Percentiles rank a stretch among this genome's conserved stretches.
Conservation (phyloP, 92 coral and sea anemone genomes). For the Montipora capitata region DNA sequence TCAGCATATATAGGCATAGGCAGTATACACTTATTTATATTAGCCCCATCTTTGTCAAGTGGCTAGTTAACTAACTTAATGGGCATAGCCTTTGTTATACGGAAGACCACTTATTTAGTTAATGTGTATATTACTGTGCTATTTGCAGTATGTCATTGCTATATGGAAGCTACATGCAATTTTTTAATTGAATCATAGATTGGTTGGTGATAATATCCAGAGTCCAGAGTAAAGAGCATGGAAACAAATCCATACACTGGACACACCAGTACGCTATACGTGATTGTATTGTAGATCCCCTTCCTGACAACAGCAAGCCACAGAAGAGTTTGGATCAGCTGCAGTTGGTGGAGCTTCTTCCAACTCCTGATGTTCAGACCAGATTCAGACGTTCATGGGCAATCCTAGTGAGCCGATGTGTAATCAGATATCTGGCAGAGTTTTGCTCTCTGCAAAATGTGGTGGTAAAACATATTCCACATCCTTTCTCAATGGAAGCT, state of each 20-base stretch:
- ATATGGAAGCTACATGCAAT: background rate
- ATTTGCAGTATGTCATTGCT: background rate
- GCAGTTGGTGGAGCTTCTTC: too few species aligned
- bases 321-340: background rate
- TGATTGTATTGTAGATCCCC: too few species aligned
- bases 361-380: too few species aligned
- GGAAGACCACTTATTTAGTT: background rate
- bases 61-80: background rate
- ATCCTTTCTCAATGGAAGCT: slow-evolving; percentile 27
- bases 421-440: background rate
- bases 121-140: background rate
- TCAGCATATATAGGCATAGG: background rate
- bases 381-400: too few species aligned
- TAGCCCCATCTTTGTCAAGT: background rate
- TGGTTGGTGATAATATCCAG: slow-evolving; percentile 73
- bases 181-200: slow-evolving; percentile 16
- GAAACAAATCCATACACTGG: slow-evolving; percentile 70
- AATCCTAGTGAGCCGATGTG: too few species aligned
- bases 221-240: slow-evolving; percentile 46
- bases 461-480: slow-evolving; percentile 65
- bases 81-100: too few species aligned
- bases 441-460: slow-evolving; percentile 41
- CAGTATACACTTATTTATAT: background rate
- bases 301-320: too few species aligned
- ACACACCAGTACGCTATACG: slow-evolving; percentile 69